Conservation (phyloP, 2,113 vertebrate genomes). For the Cyprinodon tularosa region DNA sequence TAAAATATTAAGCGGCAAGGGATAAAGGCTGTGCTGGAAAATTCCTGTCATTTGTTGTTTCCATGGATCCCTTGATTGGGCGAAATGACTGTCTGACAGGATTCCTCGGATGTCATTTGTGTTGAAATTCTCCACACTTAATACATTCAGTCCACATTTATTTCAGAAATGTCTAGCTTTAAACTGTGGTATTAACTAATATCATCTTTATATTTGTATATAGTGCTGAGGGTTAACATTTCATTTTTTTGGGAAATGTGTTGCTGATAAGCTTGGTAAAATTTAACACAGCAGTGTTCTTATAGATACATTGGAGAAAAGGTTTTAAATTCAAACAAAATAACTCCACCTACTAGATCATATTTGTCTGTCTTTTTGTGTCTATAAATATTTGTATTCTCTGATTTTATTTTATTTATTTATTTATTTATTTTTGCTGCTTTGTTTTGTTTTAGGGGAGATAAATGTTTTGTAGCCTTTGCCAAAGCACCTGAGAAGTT, state of each 20-base stretch:
- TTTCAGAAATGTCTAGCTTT: slow-evolving; percentile 10
- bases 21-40: neutral
- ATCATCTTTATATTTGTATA: slow-evolving; percentile 2
- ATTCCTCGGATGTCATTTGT: slow-evolving; percentile 16
- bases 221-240: neutral
- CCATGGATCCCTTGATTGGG: slow-evolving; percentile 18
- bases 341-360: no score
- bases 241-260: neutral
- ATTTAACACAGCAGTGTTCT: neutral
- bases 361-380: no score
- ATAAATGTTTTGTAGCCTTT: neutral
- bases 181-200: slow-evolving; percentile 3
- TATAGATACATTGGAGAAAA: no score
- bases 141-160: slow-evolving; percentile 16
- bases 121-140: slow-evolving; percentile 7
- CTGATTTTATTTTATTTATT: no score
- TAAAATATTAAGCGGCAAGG: neutral
- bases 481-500: neutral
- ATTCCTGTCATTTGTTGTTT: slow-evolving; percentile 22
- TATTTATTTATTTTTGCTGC: no score
- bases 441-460: no score
- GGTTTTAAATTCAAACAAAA: no score
- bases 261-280: neutral
- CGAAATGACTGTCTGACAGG: slow-evolving; percentile 17
- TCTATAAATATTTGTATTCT: no score